These are phyloP conservation scores for Thereva nobilitata DNA, from an alignment of 2,888 invertebrate genomes.

Conservation along the genomic window DNA sequence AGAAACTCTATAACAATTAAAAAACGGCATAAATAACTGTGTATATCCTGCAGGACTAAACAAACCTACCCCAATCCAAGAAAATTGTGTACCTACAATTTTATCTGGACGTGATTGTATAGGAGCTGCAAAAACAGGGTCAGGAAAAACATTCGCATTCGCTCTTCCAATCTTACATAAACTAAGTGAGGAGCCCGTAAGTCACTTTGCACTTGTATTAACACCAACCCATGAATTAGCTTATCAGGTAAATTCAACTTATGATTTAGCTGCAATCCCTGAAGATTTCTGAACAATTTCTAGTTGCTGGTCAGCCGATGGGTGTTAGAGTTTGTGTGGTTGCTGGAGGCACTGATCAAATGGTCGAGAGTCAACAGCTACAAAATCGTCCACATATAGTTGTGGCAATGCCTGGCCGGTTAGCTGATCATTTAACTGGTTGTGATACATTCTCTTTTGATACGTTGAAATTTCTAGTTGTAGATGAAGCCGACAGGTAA, in stretches of 20 bases:
- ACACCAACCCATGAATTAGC: conserved; percentile 95
- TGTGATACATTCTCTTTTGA: conserved; percentile 81
- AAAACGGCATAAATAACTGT: not conserved
- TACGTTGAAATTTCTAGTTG: conserved; percentile 81
- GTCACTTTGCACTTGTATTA: conserved; percentile 90
- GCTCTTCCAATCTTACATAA: conserved; percentile 91
- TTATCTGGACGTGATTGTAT: conserved; percentile 84
- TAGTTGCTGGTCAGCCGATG: conserved; percentile 86
- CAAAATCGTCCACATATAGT: conserved; percentile 89
- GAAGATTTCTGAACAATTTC: conserved; percentile 93
- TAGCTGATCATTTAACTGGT: conserved; percentile 90
- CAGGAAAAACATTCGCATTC: conserved; percentile 98
- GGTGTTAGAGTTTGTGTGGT: conserved; percentile 82
- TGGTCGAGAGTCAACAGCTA: conserved; percentile 83
- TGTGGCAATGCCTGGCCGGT: conserved; percentile 92
- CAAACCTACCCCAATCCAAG: conserved; percentile 80
- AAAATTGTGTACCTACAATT: conserved; percentile 78
- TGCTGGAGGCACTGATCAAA: conserved; percentile 94
- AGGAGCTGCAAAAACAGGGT: conserved; percentile 96
- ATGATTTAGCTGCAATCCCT: conserved; percentile 42
- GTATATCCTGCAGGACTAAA: conserved; percentile 66
- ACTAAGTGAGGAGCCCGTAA: conserved; percentile 91
- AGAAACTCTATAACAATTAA: not conserved
- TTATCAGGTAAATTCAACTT: conserved; percentile 62
- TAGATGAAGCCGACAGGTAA: conserved; percentile 94